These are phyloP conservation scores for Thalassophryne amazonica DNA, from an alignment of 2,797 vertebrate genomes.

Conservation along the genomic window DNA sequence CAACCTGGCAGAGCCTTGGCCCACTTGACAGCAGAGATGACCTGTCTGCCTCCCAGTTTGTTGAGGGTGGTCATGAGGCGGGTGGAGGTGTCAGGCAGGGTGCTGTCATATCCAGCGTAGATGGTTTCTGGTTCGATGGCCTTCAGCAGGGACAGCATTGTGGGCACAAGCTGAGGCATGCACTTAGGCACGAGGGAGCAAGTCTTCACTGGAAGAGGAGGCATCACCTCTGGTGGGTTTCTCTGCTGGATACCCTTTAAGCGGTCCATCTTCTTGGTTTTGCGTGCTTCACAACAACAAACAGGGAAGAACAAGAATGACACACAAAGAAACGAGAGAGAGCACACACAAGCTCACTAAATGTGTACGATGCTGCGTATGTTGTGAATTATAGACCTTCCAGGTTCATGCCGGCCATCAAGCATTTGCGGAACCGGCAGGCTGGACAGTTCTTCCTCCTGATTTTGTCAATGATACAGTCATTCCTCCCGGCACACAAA, in stretches of 20 bases:
- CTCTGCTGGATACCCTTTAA: conserved; percentile 81
- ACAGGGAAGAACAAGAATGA: background rate
- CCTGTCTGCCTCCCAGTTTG: conserved; percentile 92
- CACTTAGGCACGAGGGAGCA: conserved; percentile 85
- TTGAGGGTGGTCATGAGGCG: conserved; percentile 94
- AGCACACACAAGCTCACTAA: background rate
- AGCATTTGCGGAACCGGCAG: conserved; percentile 96
- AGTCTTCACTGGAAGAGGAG: conserved; percentile 53
- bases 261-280: conserved; percentile 91
- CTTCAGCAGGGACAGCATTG: conserved; percentile 92
- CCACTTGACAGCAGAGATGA: conserved; percentile 96
- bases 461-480: conserved; percentile 99
- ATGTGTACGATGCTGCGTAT: no score
- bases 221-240: conserved; percentile 56
- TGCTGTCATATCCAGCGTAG: conserved; percentile 91
- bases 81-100: conserved; percentile 88
- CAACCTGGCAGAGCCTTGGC: conserved; percentile 96
- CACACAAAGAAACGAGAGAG: background rate
- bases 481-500: conserved; percentile 96
- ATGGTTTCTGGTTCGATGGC: conserved; percentile 96
- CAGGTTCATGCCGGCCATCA: conserved; percentile 97
- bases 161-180: conserved; percentile 91
- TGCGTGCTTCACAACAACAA: conserved; percentile 80
- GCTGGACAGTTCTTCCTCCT: conserved; percentile 98
- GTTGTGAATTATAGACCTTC: conserved; percentile 82